Evolutionary conservation across 2,113 vertebrate species (phyloP), one percentile per base, ranked within the genome.

Genomic region (Parotia lawesii): DNA sequence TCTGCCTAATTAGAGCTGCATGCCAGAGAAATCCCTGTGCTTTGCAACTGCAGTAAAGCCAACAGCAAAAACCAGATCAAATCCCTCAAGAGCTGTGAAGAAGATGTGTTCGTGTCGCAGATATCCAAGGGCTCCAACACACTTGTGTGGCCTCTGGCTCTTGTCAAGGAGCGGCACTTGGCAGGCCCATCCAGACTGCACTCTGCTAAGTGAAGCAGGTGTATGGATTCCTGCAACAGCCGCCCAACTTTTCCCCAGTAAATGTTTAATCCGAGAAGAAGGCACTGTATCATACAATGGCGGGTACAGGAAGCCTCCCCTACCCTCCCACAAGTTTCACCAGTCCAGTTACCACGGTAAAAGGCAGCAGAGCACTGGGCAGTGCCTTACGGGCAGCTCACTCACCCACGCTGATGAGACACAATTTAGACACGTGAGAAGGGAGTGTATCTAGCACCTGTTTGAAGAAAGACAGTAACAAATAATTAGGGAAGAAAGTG

Each of bases 261-360:
- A 75, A 81, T 57, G n/a, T 72, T 96, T 90, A 82, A 90, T 73
- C 90, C 20, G 4, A 66, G 58, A 93, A 54, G 78, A 92, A 96
- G 29, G 64, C 12, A 25, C 40, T 28, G 24, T 38, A 13, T 62
- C 0, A 1, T 54, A 69, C 53, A 28, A 9, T 78, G 79, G 48
- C 65, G 82, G 53, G 61, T 15, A 60, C n/a, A 65, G 71, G 60
- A 78, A 53, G 35, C 61, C 56, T 84, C 53, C 37, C 44, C 15
- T 24, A 2, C 11, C 2, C 62, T 89, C 92, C 87, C 67, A 61
- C 54, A 29, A 1, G 48, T 72, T 21, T 75, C 65, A 33, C 24
- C 48, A 40, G 66, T 3, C 31, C 57, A 37, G 28, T 38, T 64
- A 35, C 15, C 8, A 3, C 38, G 1, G 2, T 9, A 33, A 62